A percentile compares a stretch with the other conserved stretches of the same genome.
phyloP scores from a whole-genome alignment of 2,113 vertebrate genomes.

The Taxidea taxus region DNA sequence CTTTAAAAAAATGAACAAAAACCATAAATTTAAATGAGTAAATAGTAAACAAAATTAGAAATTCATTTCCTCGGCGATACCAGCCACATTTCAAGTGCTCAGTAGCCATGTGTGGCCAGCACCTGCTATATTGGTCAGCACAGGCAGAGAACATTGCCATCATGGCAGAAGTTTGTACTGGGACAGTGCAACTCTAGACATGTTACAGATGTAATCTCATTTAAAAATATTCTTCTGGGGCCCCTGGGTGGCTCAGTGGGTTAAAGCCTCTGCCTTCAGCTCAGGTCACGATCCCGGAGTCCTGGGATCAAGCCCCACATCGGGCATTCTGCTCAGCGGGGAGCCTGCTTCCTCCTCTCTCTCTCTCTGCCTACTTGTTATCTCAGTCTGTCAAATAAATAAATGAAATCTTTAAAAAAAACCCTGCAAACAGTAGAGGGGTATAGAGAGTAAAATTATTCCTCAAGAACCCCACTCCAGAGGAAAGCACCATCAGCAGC shows the following conservation, averaged over 20 bases:
- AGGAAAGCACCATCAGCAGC: background rate
- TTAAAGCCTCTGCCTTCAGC: no score
- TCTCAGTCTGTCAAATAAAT: no score
- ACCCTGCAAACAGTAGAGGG: background rate
- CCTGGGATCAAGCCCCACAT: no score
- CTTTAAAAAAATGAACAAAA: no score
- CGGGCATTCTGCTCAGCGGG: no score
- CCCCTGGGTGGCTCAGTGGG: no score
- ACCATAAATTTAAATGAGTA: background rate
- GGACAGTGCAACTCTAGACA: background rate
- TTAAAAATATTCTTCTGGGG: background rate
- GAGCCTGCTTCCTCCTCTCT: no score
- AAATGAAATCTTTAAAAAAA: no score
- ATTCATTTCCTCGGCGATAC: background rate
- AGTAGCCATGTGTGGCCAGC: fast-evolving
- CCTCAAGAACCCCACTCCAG: no score
- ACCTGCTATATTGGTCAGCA: fast-evolving
- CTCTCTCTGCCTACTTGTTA: no score
- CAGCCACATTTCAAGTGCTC: background rate
- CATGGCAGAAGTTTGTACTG: fast-evolving
- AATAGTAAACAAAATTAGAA: background rate
- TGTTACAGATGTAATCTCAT: background rate
- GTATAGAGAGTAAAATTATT: background rate
- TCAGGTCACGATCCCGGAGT: no score
- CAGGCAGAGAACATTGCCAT: fast-evolving